phyloP scores from a whole-genome alignment of 2,888 invertebrate species.

The Macrophya alboannulata region DNA sequence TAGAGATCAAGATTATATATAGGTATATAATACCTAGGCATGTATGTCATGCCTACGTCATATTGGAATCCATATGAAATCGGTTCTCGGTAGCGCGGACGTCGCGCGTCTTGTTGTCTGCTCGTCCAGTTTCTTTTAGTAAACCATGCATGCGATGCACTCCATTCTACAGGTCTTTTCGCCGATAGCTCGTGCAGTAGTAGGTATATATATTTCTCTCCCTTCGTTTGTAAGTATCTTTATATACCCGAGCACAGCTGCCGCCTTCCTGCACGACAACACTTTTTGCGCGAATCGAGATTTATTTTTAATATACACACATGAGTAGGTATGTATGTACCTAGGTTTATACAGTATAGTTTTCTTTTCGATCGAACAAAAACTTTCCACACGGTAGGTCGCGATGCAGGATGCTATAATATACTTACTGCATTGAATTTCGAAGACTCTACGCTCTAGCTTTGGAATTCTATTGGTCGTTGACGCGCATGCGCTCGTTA shows the following conservation, averaged over 20 bases:
- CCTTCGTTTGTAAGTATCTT: constrained; percentile 27
- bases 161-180: constrained; percentile 41
- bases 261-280: constrained; percentile 9
- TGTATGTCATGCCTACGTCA: constrained; percentile 28
- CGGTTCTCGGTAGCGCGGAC: constrained; percentile 31
- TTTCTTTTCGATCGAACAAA: background rate
- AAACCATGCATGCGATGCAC: background rate
- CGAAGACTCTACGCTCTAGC: background rate
- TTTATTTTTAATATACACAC: constrained; percentile 13
- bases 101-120: constrained; percentile 37
- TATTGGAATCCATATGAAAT: constrained; percentile 47
- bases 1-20: constrained; percentile 9
- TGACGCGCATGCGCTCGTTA: background rate
- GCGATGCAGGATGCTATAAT: background rate
- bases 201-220: constrained; percentile 28
- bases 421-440: background rate
- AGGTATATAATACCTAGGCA: background rate
- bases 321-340: background rate
- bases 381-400: constrained; percentile 7
- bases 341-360: background rate
- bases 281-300: background rate
- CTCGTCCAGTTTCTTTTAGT: constrained; percentile 25
- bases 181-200: constrained; percentile 7
- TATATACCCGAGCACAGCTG: constrained; percentile 20
- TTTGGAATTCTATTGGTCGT: constrained; percentile 6